Base-by-base conservation (phyloP, 2,797 vertebrate genomes). In the Sebastes itinus region DNA sequence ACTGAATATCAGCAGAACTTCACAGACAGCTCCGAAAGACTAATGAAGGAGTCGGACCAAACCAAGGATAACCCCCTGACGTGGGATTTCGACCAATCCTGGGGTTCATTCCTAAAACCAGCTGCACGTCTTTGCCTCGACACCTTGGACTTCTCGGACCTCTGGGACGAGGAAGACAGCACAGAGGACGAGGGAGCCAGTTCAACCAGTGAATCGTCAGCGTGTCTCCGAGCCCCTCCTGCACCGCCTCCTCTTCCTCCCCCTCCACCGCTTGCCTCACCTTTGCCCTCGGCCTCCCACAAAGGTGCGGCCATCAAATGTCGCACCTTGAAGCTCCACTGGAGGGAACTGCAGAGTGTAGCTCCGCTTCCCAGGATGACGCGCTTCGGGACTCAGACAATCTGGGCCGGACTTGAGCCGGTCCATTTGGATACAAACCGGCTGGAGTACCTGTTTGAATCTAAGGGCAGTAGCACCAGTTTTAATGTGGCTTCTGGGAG, bases 161-260 rank as follows among this genome's bases (percentile, higher is more conserved):
- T 96, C 38, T 95, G 95, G 94, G 96, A 96, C 14, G 96, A 96
- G 12, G 95, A 95, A 20, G 96, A 94, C 77, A 71, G 79, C 5
- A 52, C 52, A 13, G 95, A 95, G 49, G 94, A 95, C 2, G 92
- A 95, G 55, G 75, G 55, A 20, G 49, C 73, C 11, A 23, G 1
- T 11, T 16, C 77, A 2, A 12, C 28, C 35, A 64, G 13, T 16
- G 77, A 84, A 20, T 72, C 67, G 0, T 5, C 75, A 32, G 56
- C 69, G 1, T 6, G 49, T 27, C 54, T 35, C 25, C 32, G 1
- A 35, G 58, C 1, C 6, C 83, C 90, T 27, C 90, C 85, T 1
- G 38, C 61, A 5, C 82, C 92, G 2, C 90, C 87, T 30, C 84
- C 87, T 63, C 90, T 80, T 28, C 87, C 91, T 38, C 84, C 80